A percentile compares a stretch with the other conserved stretches of the same genome.
These are phyloP conservation scores for Hafferia zeledoni DNA, from an alignment of 2,797 vertebrate genomes.

Conservation along the genomic window DNA sequence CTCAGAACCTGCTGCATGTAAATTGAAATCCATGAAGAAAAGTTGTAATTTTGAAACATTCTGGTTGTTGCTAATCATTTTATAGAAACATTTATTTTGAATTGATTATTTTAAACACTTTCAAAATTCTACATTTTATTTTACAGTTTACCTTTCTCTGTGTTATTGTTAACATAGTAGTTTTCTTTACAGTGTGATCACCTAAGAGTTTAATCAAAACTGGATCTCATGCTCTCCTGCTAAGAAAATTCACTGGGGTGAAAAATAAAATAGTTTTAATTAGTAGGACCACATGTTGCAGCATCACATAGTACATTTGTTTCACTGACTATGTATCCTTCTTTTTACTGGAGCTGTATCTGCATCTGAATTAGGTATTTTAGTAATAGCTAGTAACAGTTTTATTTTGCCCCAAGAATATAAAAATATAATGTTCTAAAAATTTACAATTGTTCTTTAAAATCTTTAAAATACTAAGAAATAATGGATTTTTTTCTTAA, in stretches of 20 bases:
- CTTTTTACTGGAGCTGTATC: background rate
- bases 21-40: background rate
- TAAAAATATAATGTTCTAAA: background rate
- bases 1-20: background rate
- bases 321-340: background rate
- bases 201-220: background rate
- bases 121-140: background rate
- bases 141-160: background rate
- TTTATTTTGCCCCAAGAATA: background rate
- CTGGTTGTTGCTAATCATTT: background rate
- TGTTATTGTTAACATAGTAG: background rate
- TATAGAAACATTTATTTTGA: background rate
- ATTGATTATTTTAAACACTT: background rate
- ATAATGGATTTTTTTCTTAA: background rate
- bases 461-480: background rate
- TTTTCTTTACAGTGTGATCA: background rate
- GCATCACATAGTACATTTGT: background rate
- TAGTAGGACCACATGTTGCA: background rate
- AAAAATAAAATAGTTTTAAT: background rate
- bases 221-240: background rate
- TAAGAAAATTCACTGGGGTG: background rate
- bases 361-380: background rate
- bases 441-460: background rate
- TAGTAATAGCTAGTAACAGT: background rate
- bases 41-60: background rate